phyloP scores from a whole-genome alignment of 2,113 vertebrate species.

The Carollia perspicillata region DNA sequence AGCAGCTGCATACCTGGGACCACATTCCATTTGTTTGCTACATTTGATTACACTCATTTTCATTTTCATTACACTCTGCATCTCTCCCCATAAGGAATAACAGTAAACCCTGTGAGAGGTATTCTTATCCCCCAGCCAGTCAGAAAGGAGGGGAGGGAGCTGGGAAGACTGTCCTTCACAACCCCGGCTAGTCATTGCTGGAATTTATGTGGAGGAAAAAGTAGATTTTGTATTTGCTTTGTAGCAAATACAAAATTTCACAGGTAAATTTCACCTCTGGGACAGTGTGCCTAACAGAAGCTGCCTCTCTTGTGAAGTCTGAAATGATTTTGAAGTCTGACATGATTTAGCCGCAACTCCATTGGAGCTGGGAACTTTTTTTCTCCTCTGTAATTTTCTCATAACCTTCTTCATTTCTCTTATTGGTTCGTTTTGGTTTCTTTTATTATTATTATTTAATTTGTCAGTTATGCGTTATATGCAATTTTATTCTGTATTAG shows the following conservation, averaged over 20 bases:
- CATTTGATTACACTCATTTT: too few relatives aligned
- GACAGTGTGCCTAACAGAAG: background rate
- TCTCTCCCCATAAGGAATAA: background rate
- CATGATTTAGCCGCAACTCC: background rate
- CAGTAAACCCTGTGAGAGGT: background rate
- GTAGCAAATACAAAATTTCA: too few relatives aligned
- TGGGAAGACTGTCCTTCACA: background rate
- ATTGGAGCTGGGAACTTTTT: background rate
- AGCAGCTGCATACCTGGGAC: background rate
- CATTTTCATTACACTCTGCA: background rate
- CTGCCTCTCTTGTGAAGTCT: background rate
- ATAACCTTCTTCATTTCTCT: background rate
- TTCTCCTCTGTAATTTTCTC: background rate
- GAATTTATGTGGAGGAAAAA: background rate
- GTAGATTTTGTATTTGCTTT: background rate
- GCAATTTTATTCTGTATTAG: background rate
- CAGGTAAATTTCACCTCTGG: background rate
- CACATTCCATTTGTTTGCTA: background rate
- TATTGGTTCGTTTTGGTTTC: background rate
- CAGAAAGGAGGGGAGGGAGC: background rate
- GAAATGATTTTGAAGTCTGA: conserved; percentile 4
- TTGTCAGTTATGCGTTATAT: background rate
- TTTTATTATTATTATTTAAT: background rate
- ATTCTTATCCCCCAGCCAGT: background rate
- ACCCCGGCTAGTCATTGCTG: background rate